These are phyloP conservation scores for Calliphora vomitoria DNA, from an alignment of 2,888 invertebrate genomes.

Conservation along the genomic window DNA sequence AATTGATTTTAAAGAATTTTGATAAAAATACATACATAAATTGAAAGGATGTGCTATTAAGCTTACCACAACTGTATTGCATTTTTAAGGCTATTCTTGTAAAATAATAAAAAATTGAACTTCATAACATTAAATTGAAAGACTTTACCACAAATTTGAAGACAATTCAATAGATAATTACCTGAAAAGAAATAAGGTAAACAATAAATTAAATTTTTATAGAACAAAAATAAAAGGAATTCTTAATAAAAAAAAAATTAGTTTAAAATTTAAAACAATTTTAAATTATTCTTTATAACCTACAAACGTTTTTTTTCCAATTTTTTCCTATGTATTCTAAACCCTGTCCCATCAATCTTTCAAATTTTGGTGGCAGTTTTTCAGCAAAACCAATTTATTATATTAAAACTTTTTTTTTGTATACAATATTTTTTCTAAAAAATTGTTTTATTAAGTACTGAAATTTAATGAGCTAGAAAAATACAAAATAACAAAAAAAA, in stretches of 20 bases:
- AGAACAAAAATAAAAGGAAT: background rate
- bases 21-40: too few relatives aligned
- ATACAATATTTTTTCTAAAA: background rate
- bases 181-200: slow-evolving; percentile 1
- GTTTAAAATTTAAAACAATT: background rate
- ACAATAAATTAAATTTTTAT: background rate
- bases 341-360: background rate
- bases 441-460: slow-evolving; percentile 27
- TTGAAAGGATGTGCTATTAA: too few relatives aligned
- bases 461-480: slow-evolving; percentile 36
- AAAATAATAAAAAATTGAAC: too few relatives aligned
- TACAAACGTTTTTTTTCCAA: background rate
- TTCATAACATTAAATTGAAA: too few relatives aligned
- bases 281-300: background rate
- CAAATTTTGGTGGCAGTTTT: background rate
- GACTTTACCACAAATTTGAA: too few relatives aligned
- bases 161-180: background rate
- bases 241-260: background rate
- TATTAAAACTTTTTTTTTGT: background rate
- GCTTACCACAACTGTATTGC: too few relatives aligned
- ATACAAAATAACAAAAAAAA: background rate
- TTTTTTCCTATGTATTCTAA: background rate
- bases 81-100: too few relatives aligned
- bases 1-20: too few relatives aligned
- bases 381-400: background rate